Percentiles rank a stretch among this genome's conserved stretches.
phyloP scores from a whole-genome alignment of 2,888 invertebrate species.

The Odontomyia ornata region DNA sequence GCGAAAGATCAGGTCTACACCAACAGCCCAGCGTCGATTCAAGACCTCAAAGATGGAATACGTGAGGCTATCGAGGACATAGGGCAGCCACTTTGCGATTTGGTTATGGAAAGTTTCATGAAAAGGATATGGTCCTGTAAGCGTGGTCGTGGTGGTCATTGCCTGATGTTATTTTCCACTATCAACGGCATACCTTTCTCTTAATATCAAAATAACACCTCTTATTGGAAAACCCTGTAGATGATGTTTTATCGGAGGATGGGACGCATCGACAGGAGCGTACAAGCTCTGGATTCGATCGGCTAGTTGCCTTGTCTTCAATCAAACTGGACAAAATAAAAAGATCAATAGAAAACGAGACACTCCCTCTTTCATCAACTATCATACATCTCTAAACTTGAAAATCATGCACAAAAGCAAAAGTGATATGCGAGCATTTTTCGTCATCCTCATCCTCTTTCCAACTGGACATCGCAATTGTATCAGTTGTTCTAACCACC shows the following conservation, averaged over 20 bases:
- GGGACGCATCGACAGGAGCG: constrained; percentile 93
- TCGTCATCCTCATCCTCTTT: constrained; percentile 65
- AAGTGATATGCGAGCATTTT: constrained; percentile 61
- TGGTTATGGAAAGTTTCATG: too few relatives aligned
- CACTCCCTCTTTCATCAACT: constrained; percentile 66
- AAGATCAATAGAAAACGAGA: constrained; percentile 82
- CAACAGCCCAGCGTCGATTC: too few relatives aligned
- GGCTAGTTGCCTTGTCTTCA: constrained; percentile 91
- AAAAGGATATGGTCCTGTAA: too few relatives aligned
- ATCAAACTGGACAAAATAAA: constrained; percentile 88
- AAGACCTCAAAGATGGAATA: too few relatives aligned
- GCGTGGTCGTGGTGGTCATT: too few relatives aligned
- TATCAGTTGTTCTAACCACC: constrained; percentile 46
- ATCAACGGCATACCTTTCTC: too few relatives aligned
- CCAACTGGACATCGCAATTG: constrained; percentile 59
- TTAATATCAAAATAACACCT: too few relatives aligned
- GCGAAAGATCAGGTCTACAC: too few relatives aligned
- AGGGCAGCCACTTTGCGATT: too few relatives aligned
- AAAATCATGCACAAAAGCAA: constrained; percentile 80
- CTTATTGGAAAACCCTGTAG: too few relatives aligned
- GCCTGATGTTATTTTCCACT: too few relatives aligned
- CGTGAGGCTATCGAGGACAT: too few relatives aligned
- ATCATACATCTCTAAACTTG: constrained; percentile 87
- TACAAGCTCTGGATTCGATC: constrained; percentile 92
- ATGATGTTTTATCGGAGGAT: constrained; percentile 70